Conservation (phyloP, 2,797 vertebrate species). For the Alectoris magna region DNA sequence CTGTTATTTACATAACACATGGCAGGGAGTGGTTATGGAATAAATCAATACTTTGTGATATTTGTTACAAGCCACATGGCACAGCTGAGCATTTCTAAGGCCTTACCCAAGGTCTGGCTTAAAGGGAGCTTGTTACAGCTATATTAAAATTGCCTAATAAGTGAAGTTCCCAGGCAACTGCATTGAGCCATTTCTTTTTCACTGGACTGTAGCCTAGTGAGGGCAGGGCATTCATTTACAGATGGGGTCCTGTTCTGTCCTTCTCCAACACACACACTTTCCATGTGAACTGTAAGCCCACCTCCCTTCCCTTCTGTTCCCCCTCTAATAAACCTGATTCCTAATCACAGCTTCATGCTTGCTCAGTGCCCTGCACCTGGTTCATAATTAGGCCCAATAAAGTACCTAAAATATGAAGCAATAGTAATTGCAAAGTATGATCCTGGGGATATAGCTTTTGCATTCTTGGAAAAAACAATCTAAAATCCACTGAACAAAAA, state of each 20-base stretch:
- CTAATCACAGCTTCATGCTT: neutral
- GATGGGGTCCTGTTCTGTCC: neutral
- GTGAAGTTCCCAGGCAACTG: conserved; percentile 9
- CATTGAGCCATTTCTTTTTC: neutral
- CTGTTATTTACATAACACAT: conserved; percentile 49
- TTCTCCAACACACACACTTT: neutral
- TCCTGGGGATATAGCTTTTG: neutral
- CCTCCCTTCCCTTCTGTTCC: neutral
- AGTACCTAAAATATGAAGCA: neutral
- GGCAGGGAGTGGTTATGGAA: conserved; percentile 45
- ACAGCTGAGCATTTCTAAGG: conserved; percentile 45
- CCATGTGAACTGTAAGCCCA: neutral
- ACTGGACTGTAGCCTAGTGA: neutral
- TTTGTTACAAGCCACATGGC: conserved; percentile 67
- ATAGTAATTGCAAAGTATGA: neutral
- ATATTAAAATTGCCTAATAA: conserved; percentile 50
- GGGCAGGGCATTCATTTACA: neutral
- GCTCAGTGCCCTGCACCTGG: neutral
- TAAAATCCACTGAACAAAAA: neutral
- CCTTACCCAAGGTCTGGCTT: conserved; percentile 47
- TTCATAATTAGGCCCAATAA: neutral
- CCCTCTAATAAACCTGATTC: neutral
- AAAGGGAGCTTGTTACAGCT: conserved; percentile 26
- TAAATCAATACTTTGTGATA: conserved; percentile 65
- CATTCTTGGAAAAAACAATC: neutral